Percentiles rank a stretch among this genome's conserved stretches.
These are phyloP conservation scores for Napeogenes inachia DNA, from an alignment of 2,888 invertebrate species.

Conservation along the genomic window DNA sequence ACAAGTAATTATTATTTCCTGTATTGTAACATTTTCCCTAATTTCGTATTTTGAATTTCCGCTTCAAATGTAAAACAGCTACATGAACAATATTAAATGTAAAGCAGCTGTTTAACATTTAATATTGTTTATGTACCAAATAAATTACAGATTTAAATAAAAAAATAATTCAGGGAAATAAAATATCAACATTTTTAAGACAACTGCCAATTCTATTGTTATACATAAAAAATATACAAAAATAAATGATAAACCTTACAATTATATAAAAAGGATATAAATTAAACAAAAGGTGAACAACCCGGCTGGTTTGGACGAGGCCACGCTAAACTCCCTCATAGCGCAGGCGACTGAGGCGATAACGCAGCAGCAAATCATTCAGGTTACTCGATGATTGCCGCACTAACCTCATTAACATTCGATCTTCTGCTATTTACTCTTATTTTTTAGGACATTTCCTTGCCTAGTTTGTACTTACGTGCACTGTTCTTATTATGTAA, in stretches of 20 bases:
- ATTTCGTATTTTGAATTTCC: neutral
- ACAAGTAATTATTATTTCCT: neutral
- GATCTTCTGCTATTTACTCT: conserved; percentile 16
- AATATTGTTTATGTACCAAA: neutral
- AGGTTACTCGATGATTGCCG: conserved; percentile 52
- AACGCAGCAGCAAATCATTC: conserved; percentile 74
- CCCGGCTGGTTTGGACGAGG: conserved; percentile 71
- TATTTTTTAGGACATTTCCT: conserved; percentile 12
- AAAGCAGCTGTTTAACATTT: no score
- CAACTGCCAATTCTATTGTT: neutral
- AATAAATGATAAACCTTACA: neutral
- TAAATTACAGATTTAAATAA: neutral
- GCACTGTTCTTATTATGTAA: neutral
- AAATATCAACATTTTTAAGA: neutral
- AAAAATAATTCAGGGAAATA: neutral
- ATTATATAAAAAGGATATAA: neutral
- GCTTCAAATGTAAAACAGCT: no score
- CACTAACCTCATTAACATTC: conserved; percentile 26
- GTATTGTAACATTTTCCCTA: neutral
- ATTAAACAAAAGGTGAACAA: conserved; percentile 66
- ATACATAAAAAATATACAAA: neutral
- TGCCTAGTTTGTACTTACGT: neutral
- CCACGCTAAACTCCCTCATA: conserved; percentile 73
- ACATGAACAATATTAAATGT: neutral
- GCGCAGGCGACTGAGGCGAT: conserved; percentile 75